These are phyloP conservation scores for Columbina picui DNA, from an alignment of 2,113 vertebrate species.

Conservation along the genomic window DNA sequence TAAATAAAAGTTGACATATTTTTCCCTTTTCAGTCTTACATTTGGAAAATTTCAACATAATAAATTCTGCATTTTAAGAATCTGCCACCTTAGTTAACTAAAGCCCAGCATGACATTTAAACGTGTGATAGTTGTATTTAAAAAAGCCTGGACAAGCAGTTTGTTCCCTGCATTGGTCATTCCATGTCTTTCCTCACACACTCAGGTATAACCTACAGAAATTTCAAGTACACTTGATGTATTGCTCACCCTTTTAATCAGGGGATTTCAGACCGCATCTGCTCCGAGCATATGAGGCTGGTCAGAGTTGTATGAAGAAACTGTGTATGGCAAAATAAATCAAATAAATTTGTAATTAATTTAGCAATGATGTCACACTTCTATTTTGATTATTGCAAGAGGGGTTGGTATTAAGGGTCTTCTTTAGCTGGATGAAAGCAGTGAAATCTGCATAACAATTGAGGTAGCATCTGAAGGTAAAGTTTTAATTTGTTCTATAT, in stretches of 20 bases:
- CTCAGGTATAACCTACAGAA: conserved; percentile 66
- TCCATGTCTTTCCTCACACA: conserved; percentile 38
- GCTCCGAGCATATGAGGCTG: neutral
- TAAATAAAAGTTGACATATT: conserved; percentile 83
- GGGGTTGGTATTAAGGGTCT: neutral
- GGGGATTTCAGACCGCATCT: neutral
- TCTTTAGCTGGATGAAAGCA: neutral
- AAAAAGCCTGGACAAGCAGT: conserved; percentile 74
- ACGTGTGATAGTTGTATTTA: conserved; percentile 69
- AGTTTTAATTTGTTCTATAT: conserved; percentile 79
- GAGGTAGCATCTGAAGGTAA: conserved; percentile 78
- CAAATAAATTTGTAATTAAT: conserved; percentile 18
- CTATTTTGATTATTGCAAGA: neutral
- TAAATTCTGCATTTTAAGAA: conserved; percentile 75
- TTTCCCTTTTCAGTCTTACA: conserved; percentile 54
- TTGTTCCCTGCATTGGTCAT: conserved; percentile 55
- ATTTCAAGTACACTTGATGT: conserved; percentile 58
- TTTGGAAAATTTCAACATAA: conserved; percentile 71
- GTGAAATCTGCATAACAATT: conserved; percentile 73
- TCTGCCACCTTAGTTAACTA: conserved; percentile 74
- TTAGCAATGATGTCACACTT: neutral
- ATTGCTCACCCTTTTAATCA: conserved; percentile 71
- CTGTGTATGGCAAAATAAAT: neutral
- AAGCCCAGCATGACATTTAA: conserved; percentile 78
- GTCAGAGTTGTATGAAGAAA: neutral